Evolutionary conservation across 2,113 vertebrate species (phyloP).

Genomic region (Alethe castanea): DNA sequence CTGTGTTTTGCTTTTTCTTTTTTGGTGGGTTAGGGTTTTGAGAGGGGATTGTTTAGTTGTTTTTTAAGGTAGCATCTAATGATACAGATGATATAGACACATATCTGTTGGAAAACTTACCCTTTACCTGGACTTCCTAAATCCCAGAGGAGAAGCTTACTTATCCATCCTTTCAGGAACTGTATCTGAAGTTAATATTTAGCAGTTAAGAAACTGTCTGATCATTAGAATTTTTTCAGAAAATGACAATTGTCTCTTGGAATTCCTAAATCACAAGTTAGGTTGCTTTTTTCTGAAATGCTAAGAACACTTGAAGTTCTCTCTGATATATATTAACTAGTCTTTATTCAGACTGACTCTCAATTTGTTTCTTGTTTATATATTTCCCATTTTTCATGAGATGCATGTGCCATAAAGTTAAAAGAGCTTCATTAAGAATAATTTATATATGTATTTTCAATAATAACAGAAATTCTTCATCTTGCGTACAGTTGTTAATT

Average conservation of each 20-base stretch:
- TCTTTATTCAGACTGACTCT: background rate
- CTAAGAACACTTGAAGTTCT: background rate
- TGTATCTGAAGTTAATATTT: background rate
- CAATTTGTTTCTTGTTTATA: background rate
- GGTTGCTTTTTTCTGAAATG: background rate
- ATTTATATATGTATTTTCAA: background rate
- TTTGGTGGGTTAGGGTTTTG: background rate
- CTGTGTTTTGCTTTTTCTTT: background rate
- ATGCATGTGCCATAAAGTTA: background rate
- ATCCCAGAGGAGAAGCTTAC: background rate
- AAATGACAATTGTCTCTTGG: background rate
- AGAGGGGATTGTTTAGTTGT: fast-evolving
- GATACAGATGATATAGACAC: background rate
- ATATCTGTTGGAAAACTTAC: background rate
- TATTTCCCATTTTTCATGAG: background rate
- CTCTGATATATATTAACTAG: background rate
- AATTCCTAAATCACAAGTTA: background rate
- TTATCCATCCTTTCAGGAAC: background rate
- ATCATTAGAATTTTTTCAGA: background rate
- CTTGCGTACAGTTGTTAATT: background rate
- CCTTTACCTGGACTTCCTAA: background rate
- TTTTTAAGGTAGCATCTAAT: background rate
- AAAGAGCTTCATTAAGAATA: background rate
- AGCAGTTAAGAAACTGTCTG: background rate
- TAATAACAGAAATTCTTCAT: background rate